These are phyloP conservation scores for Zoanthus solanderi DNA, from an alignment of 92 coral and sea anemone genomes.

Conservation along the genomic window DNA sequence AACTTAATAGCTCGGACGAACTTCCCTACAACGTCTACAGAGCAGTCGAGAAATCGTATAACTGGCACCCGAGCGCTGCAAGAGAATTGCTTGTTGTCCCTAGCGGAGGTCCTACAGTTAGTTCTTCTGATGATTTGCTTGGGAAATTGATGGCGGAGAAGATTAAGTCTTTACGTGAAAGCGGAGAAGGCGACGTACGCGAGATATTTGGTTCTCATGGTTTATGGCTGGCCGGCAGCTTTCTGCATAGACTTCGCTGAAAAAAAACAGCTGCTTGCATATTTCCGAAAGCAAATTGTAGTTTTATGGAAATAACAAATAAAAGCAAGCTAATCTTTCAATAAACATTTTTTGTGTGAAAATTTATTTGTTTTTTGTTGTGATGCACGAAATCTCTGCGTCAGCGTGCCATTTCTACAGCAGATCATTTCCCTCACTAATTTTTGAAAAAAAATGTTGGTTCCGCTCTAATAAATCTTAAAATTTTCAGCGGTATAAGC, in stretches of 20 bases:
- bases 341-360: too few species aligned
- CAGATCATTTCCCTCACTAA: too few species aligned
- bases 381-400: too few species aligned
- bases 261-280: not conserved
- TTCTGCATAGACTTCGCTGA: conserved; percentile 52
- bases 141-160: conserved; percentile 66
- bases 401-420: too few species aligned
- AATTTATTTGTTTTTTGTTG: too few species aligned
- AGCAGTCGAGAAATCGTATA: conserved; percentile 56
- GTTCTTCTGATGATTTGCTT: conserved; percentile 46
- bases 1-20: conserved; percentile 47
- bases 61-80: not conserved
- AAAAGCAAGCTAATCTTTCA: not conserved
- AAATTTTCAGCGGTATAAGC: too few species aligned
- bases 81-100: not conserved
- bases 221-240: conserved; percentile 63
- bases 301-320: not conserved
- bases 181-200: conserved; percentile 62
- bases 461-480: too few species aligned
- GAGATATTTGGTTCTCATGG: conserved; percentile 68
- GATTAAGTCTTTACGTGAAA: conserved; percentile 56
- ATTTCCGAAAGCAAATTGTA: not conserved
- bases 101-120: not conserved
- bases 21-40: conserved; percentile 54
- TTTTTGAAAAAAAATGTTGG: too few species aligned